Conservation (phyloP, 2,113 vertebrate genomes). For the Danionella cerebrum region DNA sequence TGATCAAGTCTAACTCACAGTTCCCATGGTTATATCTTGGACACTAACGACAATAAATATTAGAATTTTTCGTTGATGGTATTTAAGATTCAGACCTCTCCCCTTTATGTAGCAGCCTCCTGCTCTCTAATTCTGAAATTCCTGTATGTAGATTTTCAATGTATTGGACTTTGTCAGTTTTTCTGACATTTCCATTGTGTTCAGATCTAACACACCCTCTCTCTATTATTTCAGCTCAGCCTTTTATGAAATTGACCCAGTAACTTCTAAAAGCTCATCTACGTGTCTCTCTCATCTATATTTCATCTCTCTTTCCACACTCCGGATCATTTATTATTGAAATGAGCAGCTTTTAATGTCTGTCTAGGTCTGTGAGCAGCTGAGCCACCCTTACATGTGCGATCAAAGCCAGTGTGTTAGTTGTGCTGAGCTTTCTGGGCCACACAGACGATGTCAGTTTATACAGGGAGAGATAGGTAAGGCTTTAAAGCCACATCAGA, state of each 20-base stretch:
- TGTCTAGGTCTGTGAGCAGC: neutral
- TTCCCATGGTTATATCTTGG: too few relatives aligned
- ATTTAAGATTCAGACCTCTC: too few relatives aligned
- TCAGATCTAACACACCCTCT: neutral
- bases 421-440: constrained; percentile 1
- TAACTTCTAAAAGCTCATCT: constrained; percentile 12
- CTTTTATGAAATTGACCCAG: constrained; percentile 8
- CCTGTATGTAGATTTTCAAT: too few relatives aligned
- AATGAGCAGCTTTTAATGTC: constrained; percentile 12
- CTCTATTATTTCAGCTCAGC: neutral
- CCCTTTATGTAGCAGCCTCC: too few relatives aligned
- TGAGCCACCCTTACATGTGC: too few relatives aligned
- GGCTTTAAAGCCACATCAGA: neutral
- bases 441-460: constrained; percentile 27
- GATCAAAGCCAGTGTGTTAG: too few relatives aligned
- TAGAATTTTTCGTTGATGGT: too few relatives aligned
- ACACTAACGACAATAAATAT: too few relatives aligned
- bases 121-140: too few relatives aligned
- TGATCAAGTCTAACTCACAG: too few relatives aligned
- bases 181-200: neutral
- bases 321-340: constrained; percentile 25
- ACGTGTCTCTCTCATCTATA: constrained; percentile 18
- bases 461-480: neutral
- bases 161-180: too few relatives aligned
- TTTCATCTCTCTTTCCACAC: constrained; percentile 11